Percentiles rank a stretch among this genome's conserved stretches.
Conservation (phyloP, 2,797 vertebrate genomes). For the Sebastiscus tertius region DNA sequence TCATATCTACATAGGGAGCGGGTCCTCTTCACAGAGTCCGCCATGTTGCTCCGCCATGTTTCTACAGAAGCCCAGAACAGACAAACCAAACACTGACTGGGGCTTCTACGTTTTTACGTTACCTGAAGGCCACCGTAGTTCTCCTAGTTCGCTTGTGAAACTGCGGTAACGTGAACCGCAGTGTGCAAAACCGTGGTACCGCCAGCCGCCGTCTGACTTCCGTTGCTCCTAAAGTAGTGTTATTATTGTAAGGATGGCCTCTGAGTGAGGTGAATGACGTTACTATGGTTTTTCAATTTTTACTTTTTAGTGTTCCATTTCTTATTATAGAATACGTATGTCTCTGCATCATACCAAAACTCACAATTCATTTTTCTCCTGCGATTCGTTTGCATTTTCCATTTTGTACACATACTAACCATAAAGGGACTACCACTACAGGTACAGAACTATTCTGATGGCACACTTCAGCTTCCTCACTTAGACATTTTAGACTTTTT, state of each 20-base stretch:
- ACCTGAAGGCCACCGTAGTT: neutral
- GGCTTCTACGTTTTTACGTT: neutral
- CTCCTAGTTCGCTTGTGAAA: too few species aligned
- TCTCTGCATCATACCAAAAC: neutral
- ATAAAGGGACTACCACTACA: neutral
- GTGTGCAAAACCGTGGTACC: too few species aligned
- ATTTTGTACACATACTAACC: neutral
- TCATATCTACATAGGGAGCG: too few species aligned
- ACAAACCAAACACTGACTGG: neutral
- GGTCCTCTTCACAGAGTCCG: too few species aligned
- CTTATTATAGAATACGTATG: neutral
- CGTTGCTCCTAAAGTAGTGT: too few species aligned
- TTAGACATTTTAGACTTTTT: neutral
- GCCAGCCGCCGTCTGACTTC: too few species aligned
- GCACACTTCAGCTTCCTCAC: neutral
- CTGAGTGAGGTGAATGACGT: too few species aligned
- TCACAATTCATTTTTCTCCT: neutral
- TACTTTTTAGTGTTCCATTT: neutral
- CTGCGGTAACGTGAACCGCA: too few species aligned
- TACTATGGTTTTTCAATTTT: too few species aligned
- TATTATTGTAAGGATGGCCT: too few species aligned
- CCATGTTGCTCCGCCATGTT: too few species aligned
- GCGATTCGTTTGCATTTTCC: neutral
- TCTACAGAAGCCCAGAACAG: neutral
- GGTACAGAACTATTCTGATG: neutral